phyloP scores from a whole-genome alignment of 2,113 vertebrate genomes.

The Propithecus coquereli region DNA sequence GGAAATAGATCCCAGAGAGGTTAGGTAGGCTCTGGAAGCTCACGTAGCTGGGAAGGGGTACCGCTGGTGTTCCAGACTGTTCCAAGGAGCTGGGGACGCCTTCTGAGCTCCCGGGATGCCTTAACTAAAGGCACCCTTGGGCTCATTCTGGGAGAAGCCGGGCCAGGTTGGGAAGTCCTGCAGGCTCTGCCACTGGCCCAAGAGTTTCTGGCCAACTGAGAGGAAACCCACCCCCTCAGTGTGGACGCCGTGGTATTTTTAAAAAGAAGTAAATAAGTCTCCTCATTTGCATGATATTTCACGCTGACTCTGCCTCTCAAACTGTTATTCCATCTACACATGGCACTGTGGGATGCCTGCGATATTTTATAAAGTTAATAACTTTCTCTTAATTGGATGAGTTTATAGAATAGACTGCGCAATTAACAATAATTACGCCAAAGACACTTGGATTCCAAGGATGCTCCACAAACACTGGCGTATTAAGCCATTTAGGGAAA shows the following conservation, averaged over 20 bases:
- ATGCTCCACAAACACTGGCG: constrained; percentile 81
- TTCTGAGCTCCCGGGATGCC: not conserved
- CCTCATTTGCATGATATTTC: constrained; percentile 66
- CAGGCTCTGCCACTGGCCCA: not conserved
- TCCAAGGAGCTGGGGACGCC: not conserved
- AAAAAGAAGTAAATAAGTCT: constrained; percentile 60
- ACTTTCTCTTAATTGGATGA: constrained; percentile 89
- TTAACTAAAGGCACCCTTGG: not conserved
- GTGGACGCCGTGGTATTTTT: constrained; percentile 49
- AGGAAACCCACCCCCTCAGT: not conserved
- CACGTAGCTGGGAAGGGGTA: not conserved
- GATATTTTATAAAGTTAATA: constrained; percentile 88
- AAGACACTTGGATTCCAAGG: constrained; percentile 85
- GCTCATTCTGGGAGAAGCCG: not conserved
- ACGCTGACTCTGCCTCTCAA: constrained; percentile 76
- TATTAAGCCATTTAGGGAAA: constrained; percentile 75
- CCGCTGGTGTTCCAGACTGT: not conserved
- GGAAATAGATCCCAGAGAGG: not conserved
- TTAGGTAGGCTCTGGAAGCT: not conserved
- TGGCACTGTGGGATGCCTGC: constrained; percentile 82
- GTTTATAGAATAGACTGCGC: constrained; percentile 83
- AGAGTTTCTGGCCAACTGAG: not conserved
- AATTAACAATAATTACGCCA: constrained; percentile 87
- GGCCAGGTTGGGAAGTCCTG: not conserved
- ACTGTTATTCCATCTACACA: constrained; percentile 79